Percentiles rank a stretch among this genome's conserved stretches.
Evolutionary conservation across 2,113 vertebrate genomes (phyloP).

Genomic region (Mesembrinibis cayennensis): DNA sequence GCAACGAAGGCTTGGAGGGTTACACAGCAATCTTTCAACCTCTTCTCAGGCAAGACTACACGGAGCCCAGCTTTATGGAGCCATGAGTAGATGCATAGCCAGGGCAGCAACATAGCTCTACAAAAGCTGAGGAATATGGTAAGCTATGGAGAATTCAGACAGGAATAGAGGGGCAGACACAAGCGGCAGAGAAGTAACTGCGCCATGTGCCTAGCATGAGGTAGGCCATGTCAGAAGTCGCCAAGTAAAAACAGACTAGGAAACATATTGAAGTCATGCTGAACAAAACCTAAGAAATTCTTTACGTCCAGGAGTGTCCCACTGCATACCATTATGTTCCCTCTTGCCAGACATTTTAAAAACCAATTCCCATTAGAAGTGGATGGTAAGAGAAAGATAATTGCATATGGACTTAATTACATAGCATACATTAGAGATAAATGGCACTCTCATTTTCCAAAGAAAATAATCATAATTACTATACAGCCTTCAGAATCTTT

Average conservation of each 20-base stretch:
- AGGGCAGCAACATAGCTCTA: background rate
- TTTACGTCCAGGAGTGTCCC: background rate
- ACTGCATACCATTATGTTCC: background rate
- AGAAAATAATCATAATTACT: constrained; percentile 68
- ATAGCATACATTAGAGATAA: constrained; percentile 54
- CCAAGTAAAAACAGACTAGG: background rate
- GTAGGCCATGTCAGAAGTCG: background rate
- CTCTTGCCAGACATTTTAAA: background rate
- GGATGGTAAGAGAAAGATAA: constrained; percentile 41
- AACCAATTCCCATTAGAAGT: constrained; percentile 11
- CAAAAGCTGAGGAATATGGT: background rate
- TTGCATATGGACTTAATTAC: constrained; percentile 55
- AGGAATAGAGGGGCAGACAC: background rate
- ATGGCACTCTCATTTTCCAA: constrained; percentile 39
- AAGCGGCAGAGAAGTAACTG: background rate
- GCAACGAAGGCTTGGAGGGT: background rate
- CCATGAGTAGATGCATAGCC: background rate
- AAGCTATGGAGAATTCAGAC: background rate
- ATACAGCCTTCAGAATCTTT: constrained; percentile 39
- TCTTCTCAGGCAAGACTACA: background rate
- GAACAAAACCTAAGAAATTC: background rate
- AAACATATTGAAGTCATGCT: background rate
- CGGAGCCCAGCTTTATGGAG: rapidly evolving
- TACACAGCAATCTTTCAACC: background rate
- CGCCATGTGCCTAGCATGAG: background rate